A percentile compares a stretch with the other conserved stretches of the same genome.
Conservation (phyloP, 2,113 vertebrate species). For the Crotalus helleri region DNA sequence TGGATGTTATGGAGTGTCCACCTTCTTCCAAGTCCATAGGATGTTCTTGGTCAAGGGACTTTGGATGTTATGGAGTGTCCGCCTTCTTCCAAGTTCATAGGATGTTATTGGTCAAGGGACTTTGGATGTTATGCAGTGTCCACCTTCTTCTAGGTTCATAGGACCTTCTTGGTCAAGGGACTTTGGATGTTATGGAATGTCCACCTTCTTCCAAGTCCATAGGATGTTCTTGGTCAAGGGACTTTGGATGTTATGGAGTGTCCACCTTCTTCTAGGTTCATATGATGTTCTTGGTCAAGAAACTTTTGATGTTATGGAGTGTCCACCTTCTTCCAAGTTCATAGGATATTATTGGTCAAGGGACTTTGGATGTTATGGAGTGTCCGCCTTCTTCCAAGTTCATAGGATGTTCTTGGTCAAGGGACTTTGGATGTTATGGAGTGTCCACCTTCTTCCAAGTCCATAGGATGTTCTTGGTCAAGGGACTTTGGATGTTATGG, state of each 20-base stretch:
- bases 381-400: neutral
- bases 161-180: rapidly evolving
- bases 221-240: neutral
- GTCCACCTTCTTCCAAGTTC: rapidly evolving
- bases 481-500: neutral
- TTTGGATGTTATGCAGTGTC: neutral
- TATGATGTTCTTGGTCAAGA: rapidly evolving
- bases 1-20: neutral
- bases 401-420: neutral
- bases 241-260: neutral
- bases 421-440: neutral
- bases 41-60: neutral
- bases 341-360: rapidly evolving
- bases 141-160: rapidly evolving
- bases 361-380: neutral
- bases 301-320: neutral
- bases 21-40: neutral
- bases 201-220: neutral
- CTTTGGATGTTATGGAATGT: neutral
- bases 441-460: neutral
- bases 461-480: rapidly evolving
- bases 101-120: rapidly evolving
- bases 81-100: neutral
- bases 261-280: neutral
- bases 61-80: neutral